Base-by-base conservation (phyloP, 92 coral and sea anemone genomes). In the Phenganax subtilis region DNA sequence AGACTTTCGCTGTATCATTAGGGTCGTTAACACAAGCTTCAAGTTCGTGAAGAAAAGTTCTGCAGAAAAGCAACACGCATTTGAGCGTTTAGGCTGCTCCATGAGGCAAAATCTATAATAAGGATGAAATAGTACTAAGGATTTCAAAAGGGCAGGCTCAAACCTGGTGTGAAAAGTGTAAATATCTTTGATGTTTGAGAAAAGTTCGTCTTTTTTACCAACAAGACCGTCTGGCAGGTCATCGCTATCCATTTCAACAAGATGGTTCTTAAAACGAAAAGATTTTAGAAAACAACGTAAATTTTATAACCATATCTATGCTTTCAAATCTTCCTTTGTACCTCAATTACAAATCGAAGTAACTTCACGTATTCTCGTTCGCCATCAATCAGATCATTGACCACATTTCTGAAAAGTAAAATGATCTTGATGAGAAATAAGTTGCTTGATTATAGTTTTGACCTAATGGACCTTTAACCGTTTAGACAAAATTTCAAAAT, bases 211-310 rank as follows among this genome's bases (percentile, higher is more conserved):
- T 67, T 72, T 86, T 75, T 92, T 87, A 37, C 87, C 87, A 28
- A 69, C 87, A 51, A 96, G 87, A 31, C 87, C 85, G 53, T 80
- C 86, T n/a, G 97, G 99, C 8, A 92, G 85, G 75, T 96, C 99
- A 71, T 90, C 97, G 14, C 93, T 94, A n/a, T 96, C 99, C 75
- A 96, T 85, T 64, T 96, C 99, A 31, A 82, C 91, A 78, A 96
- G 63, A 80, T 96, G 99, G 68, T 90, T 92, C 99, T 96, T 51
- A 29, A 31, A 71, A 70, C 37, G 51, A 82, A 62, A 57, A 71
- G 54, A 69, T 16, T 59, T 27, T 12, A 4, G 54, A 8, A 75
- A 54, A 75, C 10, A 57, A 20, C 60, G 37, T 17, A 3, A 71
- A 10, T 15, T n/a, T 37, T 37, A n/a, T 20, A 55, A n/a, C 27